Evolutionary conservation across 2,797 vertebrate species (phyloP), one percentile per base, ranked within the genome.

Genomic region (Syngnathus rostellatus): DNA sequence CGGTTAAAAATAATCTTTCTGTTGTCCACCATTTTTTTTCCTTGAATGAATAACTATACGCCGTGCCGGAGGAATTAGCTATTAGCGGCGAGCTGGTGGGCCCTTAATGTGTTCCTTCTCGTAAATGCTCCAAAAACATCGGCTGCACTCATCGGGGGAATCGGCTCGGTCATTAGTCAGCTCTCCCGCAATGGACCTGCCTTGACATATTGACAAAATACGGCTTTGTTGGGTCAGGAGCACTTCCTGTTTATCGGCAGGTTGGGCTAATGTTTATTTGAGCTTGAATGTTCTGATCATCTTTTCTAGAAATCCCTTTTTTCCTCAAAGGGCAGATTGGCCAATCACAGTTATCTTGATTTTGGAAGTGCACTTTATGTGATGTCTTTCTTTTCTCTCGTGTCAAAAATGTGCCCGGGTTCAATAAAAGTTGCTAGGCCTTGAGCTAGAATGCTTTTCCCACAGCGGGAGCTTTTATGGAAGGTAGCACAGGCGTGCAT

Each of bases 101-200:
- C 68, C 38, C 65, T 67, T 86, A 83, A 85, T 85, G 83, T 79
- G 69, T 85, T 88, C 79, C 84, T 82, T 88, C 81, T 83, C 81
- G 85, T 83, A 85, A 85, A 78, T 48, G 69, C 72, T 79, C 43
- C 71, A 63, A 69, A 68, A 62, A 72, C 73, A 37, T 37, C 12
- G 54, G 60, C 41, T 48, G 65, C 72, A 70, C 63, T 77, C 81
- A 75, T 6, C 63, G 38, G 74, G 81, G 60, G 74, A 78, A 70
- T 53, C 62, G 43, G 39, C 8, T 62, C 8, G 57, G 63, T 79
- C 79, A 77, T 79, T 72, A 81, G 75, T 76, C 65, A 11, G 12
- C 67, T 76, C 74, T 66, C 68, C 62, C 55, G 65, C 41, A n/a
- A 10, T 64, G 38, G 63, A 77, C 81, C 79, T 82, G 70, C 68